These are phyloP conservation scores for Bolinopsis microptera DNA, from an alignment of 37 sponge, comb jelly and placozoan species.

Conservation along the genomic window DNA sequence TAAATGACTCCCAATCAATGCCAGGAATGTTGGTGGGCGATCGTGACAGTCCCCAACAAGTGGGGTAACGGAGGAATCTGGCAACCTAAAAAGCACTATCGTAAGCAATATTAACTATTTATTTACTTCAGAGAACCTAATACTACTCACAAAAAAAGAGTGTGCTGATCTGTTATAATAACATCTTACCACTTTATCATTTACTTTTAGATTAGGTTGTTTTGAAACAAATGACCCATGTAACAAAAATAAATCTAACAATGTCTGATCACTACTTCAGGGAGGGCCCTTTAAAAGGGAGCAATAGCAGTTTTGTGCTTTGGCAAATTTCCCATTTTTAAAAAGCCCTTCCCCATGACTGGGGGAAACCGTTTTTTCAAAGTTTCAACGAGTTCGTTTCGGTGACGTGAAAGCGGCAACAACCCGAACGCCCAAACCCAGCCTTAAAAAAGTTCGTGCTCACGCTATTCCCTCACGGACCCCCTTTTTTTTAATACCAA, in stretches of 20 bases:
- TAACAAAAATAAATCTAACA: background rate
- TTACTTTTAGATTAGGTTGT: too few species aligned
- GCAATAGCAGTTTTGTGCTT: constrained; percentile 41
- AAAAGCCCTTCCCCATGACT: constrained; percentile 44
- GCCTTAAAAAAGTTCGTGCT: background rate
- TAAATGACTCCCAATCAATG: too few species aligned
- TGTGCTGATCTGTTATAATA: too few species aligned
- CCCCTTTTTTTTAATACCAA: constrained; percentile 7
- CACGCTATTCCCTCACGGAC: constrained; percentile 33
- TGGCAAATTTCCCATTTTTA: constrained; percentile 11
- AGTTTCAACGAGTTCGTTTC: constrained; percentile 30
- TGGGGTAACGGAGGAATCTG: constrained; percentile 23
- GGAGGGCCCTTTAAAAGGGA: constrained; percentile 38
- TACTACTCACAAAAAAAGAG: too few species aligned
- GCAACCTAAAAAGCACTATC: constrained; percentile 47
- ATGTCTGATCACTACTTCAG: constrained; percentile 21
- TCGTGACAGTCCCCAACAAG: constrained; percentile 29
- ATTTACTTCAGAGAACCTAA: too few species aligned
- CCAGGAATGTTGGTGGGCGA: constrained; percentile 64
- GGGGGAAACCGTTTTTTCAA: constrained; percentile 15
- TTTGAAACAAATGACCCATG: too few species aligned
- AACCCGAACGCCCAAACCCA: background rate
- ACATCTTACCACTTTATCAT: too few species aligned
- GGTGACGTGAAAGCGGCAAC: constrained; percentile 39
- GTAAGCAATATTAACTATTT: too few species aligned